Evolutionary conservation across 2,797 vertebrate genomes (phyloP), one percentile per base, ranked within the genome.

Genomic region (Manis pentadactyla): DNA sequence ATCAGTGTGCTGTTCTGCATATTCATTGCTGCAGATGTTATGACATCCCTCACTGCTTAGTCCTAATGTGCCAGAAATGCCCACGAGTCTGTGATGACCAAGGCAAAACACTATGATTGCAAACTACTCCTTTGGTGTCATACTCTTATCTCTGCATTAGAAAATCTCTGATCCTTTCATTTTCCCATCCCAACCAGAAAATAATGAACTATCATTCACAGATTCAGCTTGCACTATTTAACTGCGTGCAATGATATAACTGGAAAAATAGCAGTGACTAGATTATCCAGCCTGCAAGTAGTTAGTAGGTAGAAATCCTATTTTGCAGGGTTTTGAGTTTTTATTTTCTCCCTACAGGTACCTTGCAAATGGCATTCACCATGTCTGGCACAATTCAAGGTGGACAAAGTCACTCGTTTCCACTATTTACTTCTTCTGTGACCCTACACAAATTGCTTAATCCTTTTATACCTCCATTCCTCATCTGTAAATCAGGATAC

Each of bases 51-150:
- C 37, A 13, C 0, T 2, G 3, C 31, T 90, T 25, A 12, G 42
- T 0, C 23, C 7, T 13, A 46, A 37, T 5, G 25, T 5, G 19
- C 21, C 1, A 4, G 2, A 31, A 4, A 0, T 31, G 49, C 1
- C 25, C 31, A 1, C 1, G 10, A 83, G 49, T 21, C 14, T 21
- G 3, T 13, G 53, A 31, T 15, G 25, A n/a, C 19, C 0, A 0
- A 0, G 55, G 39, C 49, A 51, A 34, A 71, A 21, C 7, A 5
- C 10, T 31, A 0, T 0, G 7, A 31, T 6, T 7, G 37, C 29
- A 14, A 69, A 10, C 15, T 63, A 53, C 17, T 37, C 27, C 10
- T 55, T 17, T 49, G 37, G 23, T n/a, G 37, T 94, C 63, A 66
- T 6, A 18, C 5, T 12, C 4, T 4, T 1, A 19, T 68, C 25